Evolutionary conservation across 2,888 invertebrate genomes (phyloP), one percentile per base, ranked within the genome.

Genomic region (Dynastes grantii): DNA sequence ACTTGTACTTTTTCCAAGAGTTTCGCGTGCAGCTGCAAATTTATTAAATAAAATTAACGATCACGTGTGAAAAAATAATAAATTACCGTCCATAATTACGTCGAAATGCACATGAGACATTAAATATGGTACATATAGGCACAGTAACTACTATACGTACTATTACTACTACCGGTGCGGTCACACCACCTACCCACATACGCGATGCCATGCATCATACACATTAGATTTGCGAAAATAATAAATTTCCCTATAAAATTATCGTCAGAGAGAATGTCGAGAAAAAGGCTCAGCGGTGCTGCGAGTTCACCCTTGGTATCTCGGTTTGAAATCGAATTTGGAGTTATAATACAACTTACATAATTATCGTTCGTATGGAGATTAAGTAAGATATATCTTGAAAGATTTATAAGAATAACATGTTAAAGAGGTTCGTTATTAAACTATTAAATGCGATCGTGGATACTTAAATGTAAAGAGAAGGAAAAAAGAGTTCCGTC

Each of bases 1-100:
- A 40, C 32, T 37, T 64, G 11, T 40, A 70, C 6, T 70, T 29
- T 51, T 29, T 53, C 29, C 73, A n/a, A 37, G 4, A 3, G 40
- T 51, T 78, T 75, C 55, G 78, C 78, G 78, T 78, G 76, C 76
- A 76, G 40, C 61, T 76, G 67, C 68, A 64, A 78, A 78, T 71
- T 70, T 64, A 53, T 67, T 70, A 78, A 78, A 78, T 76, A 79
- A 79, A 63, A 77, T 77, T 79, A 78, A 78, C 64, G 78, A 73
- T 78, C 73, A 73, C 79, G 77, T 79, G 79, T 75, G 71, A 79
- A 79, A 79, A 79, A 79, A 77, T 75, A 65, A 77, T 79, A 79
- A 79, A 79, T 79, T 79, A 71, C 77, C 76, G 16, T n/a, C 22
- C 45, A 67, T 77, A 77, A 75, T 79, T 79, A 79, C 67, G 58